A percentile compares a stretch with the other conserved stretches of the same genome.
These are phyloP conservation scores for Fulica atra DNA, from an alignment of 2,113 vertebrate genomes.

Conservation along the genomic window DNA sequence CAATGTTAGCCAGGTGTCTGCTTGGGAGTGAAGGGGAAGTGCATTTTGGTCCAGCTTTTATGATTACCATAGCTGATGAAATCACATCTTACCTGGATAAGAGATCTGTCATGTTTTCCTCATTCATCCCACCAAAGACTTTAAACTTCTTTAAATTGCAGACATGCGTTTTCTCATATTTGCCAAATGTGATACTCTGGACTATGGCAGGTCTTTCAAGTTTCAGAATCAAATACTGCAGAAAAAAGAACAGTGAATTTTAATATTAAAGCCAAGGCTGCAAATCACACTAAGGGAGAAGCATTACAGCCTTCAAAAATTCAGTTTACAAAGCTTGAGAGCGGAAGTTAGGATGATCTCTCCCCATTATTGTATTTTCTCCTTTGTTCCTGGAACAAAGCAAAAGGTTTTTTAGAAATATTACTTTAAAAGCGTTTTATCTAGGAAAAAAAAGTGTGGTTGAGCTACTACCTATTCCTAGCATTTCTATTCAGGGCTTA, in stretches of 20 bases:
- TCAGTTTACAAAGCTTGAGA: not conserved
- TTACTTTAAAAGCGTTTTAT: not conserved
- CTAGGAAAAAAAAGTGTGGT: not conserved
- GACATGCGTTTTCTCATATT: constrained; percentile 98
- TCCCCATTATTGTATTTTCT: not conserved
- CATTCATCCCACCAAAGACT: constrained; percentile 98
- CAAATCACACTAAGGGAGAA: not conserved
- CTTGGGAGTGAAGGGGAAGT: not conserved
- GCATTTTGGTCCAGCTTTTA: constrained; percentile 14
- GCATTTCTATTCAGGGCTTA: constrained; percentile 28
- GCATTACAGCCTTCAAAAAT: not conserved
- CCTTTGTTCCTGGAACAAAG: not conserved
- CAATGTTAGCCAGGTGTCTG: not conserved
- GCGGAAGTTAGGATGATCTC: not conserved
- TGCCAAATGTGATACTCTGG: constrained; percentile 98
- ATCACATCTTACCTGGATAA: constrained; percentile 88
- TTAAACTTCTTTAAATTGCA: constrained; percentile 99
- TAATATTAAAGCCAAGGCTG: not conserved
- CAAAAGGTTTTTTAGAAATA: not conserved
- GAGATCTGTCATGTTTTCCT: constrained; percentile 99
- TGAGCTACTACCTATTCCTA: not conserved
- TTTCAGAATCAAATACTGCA: constrained; percentile 95
- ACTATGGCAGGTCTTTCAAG: constrained; percentile 96
- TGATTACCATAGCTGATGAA: not conserved
- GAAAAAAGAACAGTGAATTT: constrained; percentile 13